These are phyloP conservation scores for Hemibagrus wyckioides DNA, from an alignment of 2,113 vertebrate species.

Conservation along the genomic window DNA sequence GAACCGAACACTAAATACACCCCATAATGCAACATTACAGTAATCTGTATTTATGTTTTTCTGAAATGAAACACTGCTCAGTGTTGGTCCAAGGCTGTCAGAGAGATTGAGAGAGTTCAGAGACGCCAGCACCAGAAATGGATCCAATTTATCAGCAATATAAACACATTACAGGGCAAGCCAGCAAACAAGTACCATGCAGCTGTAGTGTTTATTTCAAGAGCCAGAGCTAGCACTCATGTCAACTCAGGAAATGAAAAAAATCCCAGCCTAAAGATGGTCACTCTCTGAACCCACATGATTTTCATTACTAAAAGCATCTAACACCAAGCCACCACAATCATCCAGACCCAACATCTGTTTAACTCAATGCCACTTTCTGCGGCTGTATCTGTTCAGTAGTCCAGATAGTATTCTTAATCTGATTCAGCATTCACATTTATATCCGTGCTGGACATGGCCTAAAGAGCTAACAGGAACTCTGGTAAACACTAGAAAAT, in stretches of 20 bases:
- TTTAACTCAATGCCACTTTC: neutral
- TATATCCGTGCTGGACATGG: neutral
- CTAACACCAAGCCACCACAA: neutral
- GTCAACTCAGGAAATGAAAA: constrained; percentile 1
- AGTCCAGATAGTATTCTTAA: neutral
- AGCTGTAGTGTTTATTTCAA: constrained; percentile 28
- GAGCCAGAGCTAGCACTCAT: constrained; percentile 23
- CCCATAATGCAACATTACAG: neutral
- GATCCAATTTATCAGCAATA: constrained; percentile 11
- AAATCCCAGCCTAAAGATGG: neutral
- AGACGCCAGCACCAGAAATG: constrained; percentile 26
- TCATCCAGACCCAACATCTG: neutral
- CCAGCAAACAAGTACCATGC: neutral
- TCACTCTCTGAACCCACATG: neutral
- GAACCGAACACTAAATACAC: constrained; percentile 29
- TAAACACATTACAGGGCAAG: neutral
- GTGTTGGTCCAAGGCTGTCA: neutral
- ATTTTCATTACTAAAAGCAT: neutral
- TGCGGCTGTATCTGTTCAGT: neutral
- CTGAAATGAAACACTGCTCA: neutral
- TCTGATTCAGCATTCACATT: neutral
- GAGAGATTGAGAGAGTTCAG: neutral
- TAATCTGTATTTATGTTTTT: neutral
- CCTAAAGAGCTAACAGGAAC: neutral
- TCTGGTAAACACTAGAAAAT: neutral